Evolutionary conservation across 2,113 vertebrate species (phyloP).

Genomic region (Ascaphus truei): DNA sequence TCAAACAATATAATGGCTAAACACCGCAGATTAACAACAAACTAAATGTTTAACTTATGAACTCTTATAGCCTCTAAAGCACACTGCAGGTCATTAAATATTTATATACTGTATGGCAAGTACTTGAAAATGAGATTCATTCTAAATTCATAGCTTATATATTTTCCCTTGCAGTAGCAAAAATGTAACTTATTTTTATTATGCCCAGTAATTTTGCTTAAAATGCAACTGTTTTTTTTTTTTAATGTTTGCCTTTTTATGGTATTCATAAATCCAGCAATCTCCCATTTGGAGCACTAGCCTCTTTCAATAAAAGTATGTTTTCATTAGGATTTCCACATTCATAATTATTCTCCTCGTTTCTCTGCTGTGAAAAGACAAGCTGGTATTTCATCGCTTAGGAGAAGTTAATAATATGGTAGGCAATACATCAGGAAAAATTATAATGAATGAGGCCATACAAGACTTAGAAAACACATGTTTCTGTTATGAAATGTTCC

Average conservation of each 20-base stretch:
- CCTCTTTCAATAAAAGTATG: conserved; percentile 68
- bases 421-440: conserved; percentile 81
- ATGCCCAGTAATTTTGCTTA: conserved; percentile 52
- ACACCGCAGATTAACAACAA: conserved; percentile 43
- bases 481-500: conserved; percentile 70
- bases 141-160: conserved; percentile 46
- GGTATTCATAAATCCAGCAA: conserved; percentile 65
- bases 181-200: conserved; percentile 50
- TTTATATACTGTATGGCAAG: conserved; percentile 44
- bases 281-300: conserved; percentile 61
- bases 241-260: conserved; percentile 57
- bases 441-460: conserved; percentile 80
- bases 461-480: conserved; percentile 68
- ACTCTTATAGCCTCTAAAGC: conserved; percentile 54
- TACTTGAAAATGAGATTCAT: conserved; percentile 54
- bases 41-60: conserved; percentile 54
- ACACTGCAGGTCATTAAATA: conserved; percentile 59
- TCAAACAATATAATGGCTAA: no score
- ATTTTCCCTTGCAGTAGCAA: conserved; percentile 51
- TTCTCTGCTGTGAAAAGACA: conserved; percentile 69
- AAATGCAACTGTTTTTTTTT: conserved; percentile 65
- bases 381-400: conserved; percentile 74
- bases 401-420: conserved; percentile 76
- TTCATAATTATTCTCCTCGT: conserved; percentile 74
- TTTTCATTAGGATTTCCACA: conserved; percentile 76